Percentiles rank a stretch among this genome's conserved stretches.
Evolutionary conservation across 1,140 invertebrate genomes (phyloP).

Genomic region (Bombus cullumanus): DNA sequence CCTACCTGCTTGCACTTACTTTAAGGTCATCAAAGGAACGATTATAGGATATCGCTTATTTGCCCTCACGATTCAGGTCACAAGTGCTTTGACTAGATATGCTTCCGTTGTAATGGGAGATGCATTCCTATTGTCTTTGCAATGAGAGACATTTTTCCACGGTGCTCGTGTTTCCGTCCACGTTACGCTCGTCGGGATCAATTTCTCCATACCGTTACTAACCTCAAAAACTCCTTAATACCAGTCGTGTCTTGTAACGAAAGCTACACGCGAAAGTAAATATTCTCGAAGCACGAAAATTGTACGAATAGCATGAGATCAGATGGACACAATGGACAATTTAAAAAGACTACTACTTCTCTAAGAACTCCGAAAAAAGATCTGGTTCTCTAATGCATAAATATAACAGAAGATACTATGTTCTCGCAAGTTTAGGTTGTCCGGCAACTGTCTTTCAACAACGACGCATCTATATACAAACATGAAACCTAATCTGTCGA

Average conservation of each 20-base stretch:
- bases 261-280: not conserved
- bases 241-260: not conserved
- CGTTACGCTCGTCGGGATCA: not conserved
- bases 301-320: not conserved
- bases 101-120: slow-evolving; percentile 15
- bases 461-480: too few relatives aligned
- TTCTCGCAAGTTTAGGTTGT: not conserved
- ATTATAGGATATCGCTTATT: slow-evolving; percentile 31
- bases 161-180: not conserved
- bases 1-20: slow-evolving; percentile 55
- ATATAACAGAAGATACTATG: not conserved
- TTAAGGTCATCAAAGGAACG: slow-evolving; percentile 32
- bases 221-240: not conserved
- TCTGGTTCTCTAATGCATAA: not conserved
- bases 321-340: not conserved
- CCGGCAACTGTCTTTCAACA: too few relatives aligned
- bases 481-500: too few relatives aligned
- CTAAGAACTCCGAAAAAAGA: not conserved
- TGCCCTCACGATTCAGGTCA: slow-evolving; percentile 10
- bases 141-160: not conserved
- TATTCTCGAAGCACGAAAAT: not conserved
- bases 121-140: slow-evolving; percentile 56
- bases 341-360: not conserved
- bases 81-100: slow-evolving; percentile 20
- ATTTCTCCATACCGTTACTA: not conserved